phyloP scores from a whole-genome alignment of 1,140 invertebrate genomes.

The Ceratina japonica region DNA sequence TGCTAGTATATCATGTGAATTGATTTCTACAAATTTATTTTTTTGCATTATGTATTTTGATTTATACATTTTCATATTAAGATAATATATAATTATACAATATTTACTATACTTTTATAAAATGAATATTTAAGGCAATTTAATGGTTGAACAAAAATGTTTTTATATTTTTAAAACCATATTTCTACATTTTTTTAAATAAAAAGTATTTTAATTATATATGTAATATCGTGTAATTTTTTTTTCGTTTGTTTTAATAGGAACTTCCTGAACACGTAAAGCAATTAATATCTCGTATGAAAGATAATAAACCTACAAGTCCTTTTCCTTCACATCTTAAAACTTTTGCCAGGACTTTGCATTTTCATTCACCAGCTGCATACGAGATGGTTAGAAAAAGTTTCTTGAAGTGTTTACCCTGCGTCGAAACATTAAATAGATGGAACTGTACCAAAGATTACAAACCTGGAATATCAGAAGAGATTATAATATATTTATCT shows the following conservation, averaged over 20 bases:
- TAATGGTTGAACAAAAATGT: too few species aligned
- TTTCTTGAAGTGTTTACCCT: background rate
- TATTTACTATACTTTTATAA: too few species aligned
- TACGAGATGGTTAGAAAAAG: background rate
- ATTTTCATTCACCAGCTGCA: background rate
- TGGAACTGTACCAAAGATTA: background rate
- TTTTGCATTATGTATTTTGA: too few species aligned
- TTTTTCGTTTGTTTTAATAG: background rate
- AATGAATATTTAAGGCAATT: too few species aligned
- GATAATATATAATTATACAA: too few species aligned
- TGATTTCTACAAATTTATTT: too few species aligned
- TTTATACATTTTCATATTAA: too few species aligned
- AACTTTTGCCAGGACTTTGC: background rate
- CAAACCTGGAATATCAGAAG: background rate
- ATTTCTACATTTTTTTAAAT: too few species aligned
- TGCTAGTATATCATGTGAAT: too few species aligned
- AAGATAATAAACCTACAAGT: background rate
- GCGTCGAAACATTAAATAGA: background rate
- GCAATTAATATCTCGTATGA: background rate
- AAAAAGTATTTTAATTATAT: too few species aligned
- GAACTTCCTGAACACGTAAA: background rate
- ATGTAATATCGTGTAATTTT: background rate
- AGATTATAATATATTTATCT: background rate
- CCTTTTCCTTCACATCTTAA: background rate
- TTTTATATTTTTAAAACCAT: too few species aligned